Evolutionary conservation across 64 coral and sea anemone species (phyloP).

Genomic region (Porites australiensis): DNA sequence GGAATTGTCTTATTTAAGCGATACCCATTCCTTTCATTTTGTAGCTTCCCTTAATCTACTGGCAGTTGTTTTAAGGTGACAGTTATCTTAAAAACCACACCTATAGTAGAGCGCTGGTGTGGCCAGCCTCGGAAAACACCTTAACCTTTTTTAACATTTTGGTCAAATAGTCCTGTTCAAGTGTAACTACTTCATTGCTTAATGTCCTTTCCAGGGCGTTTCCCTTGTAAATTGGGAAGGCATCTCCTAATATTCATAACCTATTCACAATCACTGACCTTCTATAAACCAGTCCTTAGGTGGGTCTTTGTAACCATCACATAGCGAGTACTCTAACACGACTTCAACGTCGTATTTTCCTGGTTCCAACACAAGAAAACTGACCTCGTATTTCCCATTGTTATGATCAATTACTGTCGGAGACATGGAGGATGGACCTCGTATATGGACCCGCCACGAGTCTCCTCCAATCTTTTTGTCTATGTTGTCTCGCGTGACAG

Average conservation of each 20-base stretch:
- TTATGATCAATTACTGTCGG: conserved; percentile 87
- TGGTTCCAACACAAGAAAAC: conserved; percentile 79
- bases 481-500: conserved; percentile 65
- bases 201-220: too few relatives aligned
- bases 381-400: conserved; percentile 89
- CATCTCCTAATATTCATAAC: neutral
- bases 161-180: too few relatives aligned
- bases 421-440: conserved; percentile 80
- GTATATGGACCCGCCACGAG: conserved; percentile 90
- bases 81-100: too few relatives aligned
- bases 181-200: too few relatives aligned
- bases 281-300: conserved; percentile 93
- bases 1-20: too few relatives aligned
- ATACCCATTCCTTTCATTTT: too few relatives aligned
- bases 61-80: too few relatives aligned
- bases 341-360: conserved; percentile 78
- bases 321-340: conserved; percentile 84
- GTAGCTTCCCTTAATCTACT: too few relatives aligned
- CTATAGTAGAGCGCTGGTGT: too few relatives aligned
- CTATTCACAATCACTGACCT: conserved; percentile 46
- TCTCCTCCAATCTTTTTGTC: conserved; percentile 87
- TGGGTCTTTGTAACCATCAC: conserved; percentile 90
- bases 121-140: too few relatives aligned
- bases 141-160: too few relatives aligned
- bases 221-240: too few relatives aligned